phyloP scores from a whole-genome alignment of 2,888 invertebrate species.

The Osmoderma eremita region DNA sequence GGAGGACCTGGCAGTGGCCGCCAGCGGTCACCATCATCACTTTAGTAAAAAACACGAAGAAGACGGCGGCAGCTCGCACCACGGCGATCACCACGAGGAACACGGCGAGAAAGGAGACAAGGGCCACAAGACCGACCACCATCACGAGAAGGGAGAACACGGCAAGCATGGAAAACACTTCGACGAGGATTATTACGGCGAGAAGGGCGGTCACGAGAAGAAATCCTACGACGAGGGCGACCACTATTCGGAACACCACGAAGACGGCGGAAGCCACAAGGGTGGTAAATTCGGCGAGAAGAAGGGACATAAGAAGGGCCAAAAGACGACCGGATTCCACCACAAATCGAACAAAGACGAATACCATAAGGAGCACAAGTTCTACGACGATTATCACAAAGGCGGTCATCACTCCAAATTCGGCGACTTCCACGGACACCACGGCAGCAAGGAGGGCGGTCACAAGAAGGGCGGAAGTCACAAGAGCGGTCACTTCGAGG shows the following conservation, averaged over 20 bases:
- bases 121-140: conserved; percentile 74
- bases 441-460: conserved; percentile 76
- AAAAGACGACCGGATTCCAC: conserved; percentile 81
- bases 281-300: conserved; percentile 78
- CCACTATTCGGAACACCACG: conserved; percentile 73
- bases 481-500: conserved; percentile 79
- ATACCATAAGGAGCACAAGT: conserved; percentile 81
- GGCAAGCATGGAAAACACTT: conserved; percentile 77
- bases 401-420: conserved; percentile 84
- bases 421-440: conserved; percentile 81
- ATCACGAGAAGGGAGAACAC: conserved; percentile 71
- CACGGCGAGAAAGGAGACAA: conserved; percentile 74
- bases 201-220: conserved; percentile 71
- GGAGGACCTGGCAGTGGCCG: conserved; percentile 53
- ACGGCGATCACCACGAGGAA: conserved; percentile 67
- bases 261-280: conserved; percentile 74
- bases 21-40: conserved; percentile 57
- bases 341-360: conserved; percentile 84
- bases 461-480: conserved; percentile 83
- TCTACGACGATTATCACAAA: conserved; percentile 81
- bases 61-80: conserved; percentile 68
- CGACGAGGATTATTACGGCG: conserved; percentile 71
- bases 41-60: conserved; percentile 54
- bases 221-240: conserved; percentile 71
- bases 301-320: conserved; percentile 81